Evolutionary conservation across 1,140 invertebrate species (phyloP).

Genomic region (Agraylea sexmaculata): DNA sequence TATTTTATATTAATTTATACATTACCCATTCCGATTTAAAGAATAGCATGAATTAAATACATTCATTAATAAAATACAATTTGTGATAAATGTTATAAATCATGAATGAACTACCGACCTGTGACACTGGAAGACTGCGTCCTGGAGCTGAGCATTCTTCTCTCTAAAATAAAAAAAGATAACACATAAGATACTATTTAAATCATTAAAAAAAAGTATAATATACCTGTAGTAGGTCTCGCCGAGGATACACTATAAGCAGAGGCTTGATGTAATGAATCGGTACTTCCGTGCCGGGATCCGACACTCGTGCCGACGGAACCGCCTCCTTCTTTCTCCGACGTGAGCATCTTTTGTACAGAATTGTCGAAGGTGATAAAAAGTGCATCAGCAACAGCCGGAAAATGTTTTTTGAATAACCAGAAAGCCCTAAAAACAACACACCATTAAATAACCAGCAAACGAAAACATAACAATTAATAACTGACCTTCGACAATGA

Average conservation of each 20-base stretch:
- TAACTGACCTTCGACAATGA: slow-evolving; percentile 40
- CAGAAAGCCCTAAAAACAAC: slow-evolving; percentile 65
- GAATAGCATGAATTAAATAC: neutral
- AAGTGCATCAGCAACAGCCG: slow-evolving; percentile 75
- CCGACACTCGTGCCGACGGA: slow-evolving; percentile 8
- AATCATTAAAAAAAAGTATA: slow-evolving; percentile 8
- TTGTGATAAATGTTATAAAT: slow-evolving; percentile 1
- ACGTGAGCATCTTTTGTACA: slow-evolving; percentile 74
- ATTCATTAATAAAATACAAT: neutral
- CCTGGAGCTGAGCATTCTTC: slow-evolving; percentile 30
- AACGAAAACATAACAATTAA: slow-evolving; percentile 2
- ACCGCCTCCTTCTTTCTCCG: slow-evolving; percentile 46
- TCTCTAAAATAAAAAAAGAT: slow-evolving; percentile 26
- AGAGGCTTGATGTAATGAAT: slow-evolving; percentile 32
- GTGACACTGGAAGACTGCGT: slow-evolving; percentile 38
- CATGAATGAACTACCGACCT: slow-evolving; percentile 24
- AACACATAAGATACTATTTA: neutral
- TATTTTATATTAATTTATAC: slow-evolving; percentile 6
- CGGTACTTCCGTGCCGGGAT: slow-evolving; percentile 27
- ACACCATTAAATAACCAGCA: neutral
- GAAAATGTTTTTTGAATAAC: slow-evolving; percentile 83
- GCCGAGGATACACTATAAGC: slow-evolving; percentile 11
- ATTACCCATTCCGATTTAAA: slow-evolving; percentile 15
- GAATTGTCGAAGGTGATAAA: slow-evolving; percentile 71
- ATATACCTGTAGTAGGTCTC: slow-evolving; percentile 23